These are phyloP conservation scores for Chaetodon trifasciatus DNA, from an alignment of 2,797 vertebrate genomes.

Conservation along the genomic window DNA sequence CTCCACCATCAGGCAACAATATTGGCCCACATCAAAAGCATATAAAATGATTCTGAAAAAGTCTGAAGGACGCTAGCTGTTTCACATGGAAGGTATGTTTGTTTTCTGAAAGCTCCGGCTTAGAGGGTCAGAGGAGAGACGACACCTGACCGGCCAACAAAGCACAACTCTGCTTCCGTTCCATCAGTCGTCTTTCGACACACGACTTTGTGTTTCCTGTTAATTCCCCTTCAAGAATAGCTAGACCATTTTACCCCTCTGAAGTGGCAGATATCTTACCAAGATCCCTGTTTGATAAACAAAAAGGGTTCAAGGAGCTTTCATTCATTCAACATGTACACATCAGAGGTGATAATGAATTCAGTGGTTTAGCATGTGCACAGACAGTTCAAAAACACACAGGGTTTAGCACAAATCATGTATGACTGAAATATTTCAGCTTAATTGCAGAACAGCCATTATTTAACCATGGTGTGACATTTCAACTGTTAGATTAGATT, in stretches of 20 bases:
- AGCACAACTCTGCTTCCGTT: conserved; percentile 74
- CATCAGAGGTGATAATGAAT: conserved; percentile 61
- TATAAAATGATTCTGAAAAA: not conserved
- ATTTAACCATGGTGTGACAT: not conserved
- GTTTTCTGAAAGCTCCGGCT: conserved; percentile 27
- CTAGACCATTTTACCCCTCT: conserved; percentile 55
- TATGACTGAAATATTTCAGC: not conserved
- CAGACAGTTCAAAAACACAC: not conserved
- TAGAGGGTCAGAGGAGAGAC: conserved; percentile 63
- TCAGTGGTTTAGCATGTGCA: not conserved
- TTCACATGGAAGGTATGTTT: conserved; percentile 1
- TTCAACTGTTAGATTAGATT: not conserved
- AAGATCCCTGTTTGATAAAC: conserved; percentile 80
- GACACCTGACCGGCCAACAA: conserved; percentile 83
- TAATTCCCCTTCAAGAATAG: conserved; percentile 64
- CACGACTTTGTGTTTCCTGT: conserved; percentile 68
- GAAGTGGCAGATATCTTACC: conserved; percentile 79
- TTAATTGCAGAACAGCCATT: not conserved
- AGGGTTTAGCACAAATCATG: not conserved
- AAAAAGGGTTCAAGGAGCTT: conserved; percentile 74
- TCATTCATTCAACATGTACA: conserved; percentile 66
- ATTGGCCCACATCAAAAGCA: not conserved
- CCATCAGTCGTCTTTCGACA: conserved; percentile 78
- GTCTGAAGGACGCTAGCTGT: not conserved
- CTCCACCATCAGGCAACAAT: not conserved